Evolutionary conservation across 2,113 vertebrate species (phyloP).

Genomic region (Cathartes aura): DNA sequence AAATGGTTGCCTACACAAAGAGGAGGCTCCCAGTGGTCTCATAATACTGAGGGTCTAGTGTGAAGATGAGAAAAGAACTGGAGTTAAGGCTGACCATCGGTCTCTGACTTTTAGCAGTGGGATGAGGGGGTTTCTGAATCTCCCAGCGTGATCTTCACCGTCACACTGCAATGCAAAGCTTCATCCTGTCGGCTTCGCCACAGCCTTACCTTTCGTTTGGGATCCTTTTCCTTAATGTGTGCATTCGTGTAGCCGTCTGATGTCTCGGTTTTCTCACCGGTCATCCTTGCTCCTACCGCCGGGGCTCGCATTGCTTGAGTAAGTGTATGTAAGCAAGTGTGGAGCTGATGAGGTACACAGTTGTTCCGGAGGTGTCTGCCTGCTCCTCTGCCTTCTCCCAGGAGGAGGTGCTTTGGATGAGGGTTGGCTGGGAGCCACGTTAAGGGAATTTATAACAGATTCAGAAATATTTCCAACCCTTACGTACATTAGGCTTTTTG

Average conservation of each 20-base stretch:
- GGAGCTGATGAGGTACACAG: background rate
- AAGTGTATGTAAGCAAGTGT: background rate
- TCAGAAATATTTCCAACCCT: slow-evolving; percentile 42
- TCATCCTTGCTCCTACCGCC: background rate
- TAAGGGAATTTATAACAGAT: slow-evolving; percentile 19
- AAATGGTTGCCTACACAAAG: background rate
- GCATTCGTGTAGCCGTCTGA: accelerated
- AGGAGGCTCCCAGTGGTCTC: background rate
- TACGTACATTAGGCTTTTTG: background rate
- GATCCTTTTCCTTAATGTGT: accelerated
- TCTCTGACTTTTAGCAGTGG: background rate
- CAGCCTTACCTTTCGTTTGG: background rate
- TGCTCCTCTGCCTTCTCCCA: slow-evolving; percentile 38
- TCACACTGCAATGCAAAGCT: background rate
- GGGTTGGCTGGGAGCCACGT: slow-evolving; percentile 29
- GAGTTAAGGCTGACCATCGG: background rate
- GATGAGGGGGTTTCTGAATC: background rate
- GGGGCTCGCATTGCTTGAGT: background rate
- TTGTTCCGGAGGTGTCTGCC: background rate
- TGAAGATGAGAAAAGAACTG: background rate
- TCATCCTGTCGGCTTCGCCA: background rate
- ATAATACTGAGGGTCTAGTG: background rate
- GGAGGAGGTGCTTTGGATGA: slow-evolving; percentile 61
- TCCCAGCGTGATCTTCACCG: background rate
- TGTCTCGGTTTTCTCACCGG: background rate